phyloP scores from a whole-genome alignment of 2,888 invertebrate genomes.

The Marronus borbonicus region DNA sequence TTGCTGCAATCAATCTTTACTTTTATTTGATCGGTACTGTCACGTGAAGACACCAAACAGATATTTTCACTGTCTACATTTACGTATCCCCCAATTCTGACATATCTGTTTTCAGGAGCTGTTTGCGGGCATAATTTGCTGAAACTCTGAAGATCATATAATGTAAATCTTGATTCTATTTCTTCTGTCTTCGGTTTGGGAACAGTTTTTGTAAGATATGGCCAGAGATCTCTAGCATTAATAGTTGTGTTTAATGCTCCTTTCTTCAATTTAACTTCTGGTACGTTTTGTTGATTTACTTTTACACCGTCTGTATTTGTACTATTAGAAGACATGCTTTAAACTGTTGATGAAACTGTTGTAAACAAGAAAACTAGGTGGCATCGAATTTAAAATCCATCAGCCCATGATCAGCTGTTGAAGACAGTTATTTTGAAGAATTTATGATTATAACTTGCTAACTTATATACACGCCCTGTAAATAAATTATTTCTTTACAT shows the following conservation, averaged over 20 bases:
- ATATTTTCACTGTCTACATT: not conserved
- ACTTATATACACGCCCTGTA: no score
- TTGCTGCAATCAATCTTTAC: not conserved
- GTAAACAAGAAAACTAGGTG: no score
- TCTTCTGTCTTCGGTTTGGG: not conserved
- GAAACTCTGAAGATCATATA: conserved; percentile 11
- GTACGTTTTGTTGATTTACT: not conserved
- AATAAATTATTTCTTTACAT: no score
- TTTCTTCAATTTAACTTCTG: not conserved
- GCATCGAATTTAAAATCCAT: no score
- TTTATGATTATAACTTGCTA: no score
- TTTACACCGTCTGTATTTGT: not conserved
- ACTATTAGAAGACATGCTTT: not conserved
- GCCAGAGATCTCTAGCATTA: conserved; percentile 13
- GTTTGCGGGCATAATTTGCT: not conserved
- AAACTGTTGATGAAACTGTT: no score
- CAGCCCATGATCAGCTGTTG: no score
- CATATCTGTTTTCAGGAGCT: conserved; percentile 17
- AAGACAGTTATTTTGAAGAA: no score
- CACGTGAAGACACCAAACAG: not conserved
- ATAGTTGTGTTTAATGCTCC: not conserved
- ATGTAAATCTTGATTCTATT: not conserved
- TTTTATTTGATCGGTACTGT: not conserved
- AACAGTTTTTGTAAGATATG: not conserved
- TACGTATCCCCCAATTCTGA: conserved; percentile 23